Base-by-base conservation (phyloP, 53 echinoderm and acorn worm species). In the Henricia sp. region DNA sequence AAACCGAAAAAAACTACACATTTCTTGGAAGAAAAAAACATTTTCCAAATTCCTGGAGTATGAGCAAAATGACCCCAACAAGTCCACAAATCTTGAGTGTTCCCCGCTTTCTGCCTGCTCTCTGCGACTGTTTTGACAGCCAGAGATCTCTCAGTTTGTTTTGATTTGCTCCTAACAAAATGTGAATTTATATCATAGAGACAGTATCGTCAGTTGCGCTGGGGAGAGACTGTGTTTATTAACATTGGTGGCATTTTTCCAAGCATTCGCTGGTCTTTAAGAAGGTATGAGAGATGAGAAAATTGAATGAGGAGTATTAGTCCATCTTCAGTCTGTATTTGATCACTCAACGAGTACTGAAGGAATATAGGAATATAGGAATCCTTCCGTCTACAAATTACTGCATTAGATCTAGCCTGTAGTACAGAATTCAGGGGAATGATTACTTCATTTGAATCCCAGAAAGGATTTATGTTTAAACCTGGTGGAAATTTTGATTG, bases 81-180 rank as follows among this genome's bases (percentile, higher is more conserved):
- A 72, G 30, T 37, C 72, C 52, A 72, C 72, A 72, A 72, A 72
- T 52, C 36, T 16, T 34, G 34, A 60, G 62, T 11, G 62, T 60
- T 29, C 52, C 8, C n/a, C 1, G 34, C 57, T 75, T 57, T 38
- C 55, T 40, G 37, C 27, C 40, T 28, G 38, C 75, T 27, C 58
- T 75, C 75, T 57, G 58, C 58, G 57, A 75, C 29, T 75, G 56
- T 75, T 75, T 56, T 75, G 75, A 75, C 75, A 75, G 75, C 42
- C 38, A 56, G 58, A 37, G 56, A 75, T 24, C 58, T 58, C 27
- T 38, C 41, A 38, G 75, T 56, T 75, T 75, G 41, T 57, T 75
- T 75, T 57, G 57, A 40, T 56, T 75, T 75, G 38, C 40, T 42
- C 6, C 11, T 6, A 37, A 20, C 56, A 40, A 70, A 75, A 40